Evolutionary conservation across 2,888 invertebrate genomes (phyloP), one percentile per base, ranked within the genome.

Genomic region (Melanchra persicariae): DNA sequence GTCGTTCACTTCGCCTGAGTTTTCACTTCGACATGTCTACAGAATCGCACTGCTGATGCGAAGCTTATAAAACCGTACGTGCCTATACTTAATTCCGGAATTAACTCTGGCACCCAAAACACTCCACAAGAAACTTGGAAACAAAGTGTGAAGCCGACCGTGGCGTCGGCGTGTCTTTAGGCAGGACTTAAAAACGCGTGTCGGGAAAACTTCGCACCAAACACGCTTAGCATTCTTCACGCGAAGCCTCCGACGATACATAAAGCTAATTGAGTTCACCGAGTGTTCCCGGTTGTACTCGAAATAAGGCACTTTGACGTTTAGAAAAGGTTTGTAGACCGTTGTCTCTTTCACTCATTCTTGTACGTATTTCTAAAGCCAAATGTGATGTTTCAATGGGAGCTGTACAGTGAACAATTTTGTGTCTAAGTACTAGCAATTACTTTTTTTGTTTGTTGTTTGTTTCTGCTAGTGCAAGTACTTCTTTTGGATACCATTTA

Each of bases 241-340:
- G 71, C 72, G 81, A 52, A 45, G 49, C 62, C 58, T 60, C 54
- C 52, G 43, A 68, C 74, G 77, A 81, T 78, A 83, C 82, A 78
- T 81, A 78, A 82, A 81, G 69, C 75, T 85, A 87, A 87, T 87
- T 84, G 82, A 81, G 84, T 83, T 85, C 66, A 45, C 74, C 69
- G 82, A 79, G 77, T 85, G 24, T 15, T 55, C 45, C 4, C 70
- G 15, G 34, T 22, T 26, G 37, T 45, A n/a, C n/a, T n/a, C n/a
- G n/a, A n/a, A 37, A 37, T 12, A 45, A 45, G 63, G 45, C 37
- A 34, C 40, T 17, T 40, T 17, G n/a, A 10, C 24, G 19, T 37
- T 73, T 45, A 12, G 19, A 12, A 34, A 58, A 26, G 15, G 24
- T 37, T 47, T 24, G 24, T 7, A 26, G n/a, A 19, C n/a, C 17